These are phyloP conservation scores for Galagoides demidoff DNA, from an alignment of 2,797 vertebrate genomes.

Conservation along the genomic window DNA sequence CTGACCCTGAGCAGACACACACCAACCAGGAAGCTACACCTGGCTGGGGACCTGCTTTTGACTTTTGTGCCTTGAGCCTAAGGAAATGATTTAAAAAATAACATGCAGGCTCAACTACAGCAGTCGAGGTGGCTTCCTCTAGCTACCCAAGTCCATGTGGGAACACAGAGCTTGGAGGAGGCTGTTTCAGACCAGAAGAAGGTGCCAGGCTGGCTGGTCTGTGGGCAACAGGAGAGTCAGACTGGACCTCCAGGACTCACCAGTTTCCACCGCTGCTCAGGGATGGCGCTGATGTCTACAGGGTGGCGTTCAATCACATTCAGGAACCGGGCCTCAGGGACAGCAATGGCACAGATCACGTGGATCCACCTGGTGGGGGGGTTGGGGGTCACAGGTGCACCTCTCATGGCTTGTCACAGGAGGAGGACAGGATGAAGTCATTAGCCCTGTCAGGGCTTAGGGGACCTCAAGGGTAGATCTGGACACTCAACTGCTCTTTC, in stretches of 20 bases:
- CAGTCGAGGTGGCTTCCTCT: too few relatives aligned
- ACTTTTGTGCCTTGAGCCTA: too few relatives aligned
- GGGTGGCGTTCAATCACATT: constrained; percentile 93
- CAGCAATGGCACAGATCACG: constrained; percentile 96
- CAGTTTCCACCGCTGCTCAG: constrained; percentile 95
- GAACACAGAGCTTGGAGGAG: background rate
- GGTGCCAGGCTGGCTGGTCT: fast-evolving
- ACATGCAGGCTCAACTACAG: background rate
- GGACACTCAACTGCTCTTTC: background rate
- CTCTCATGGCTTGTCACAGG: background rate
- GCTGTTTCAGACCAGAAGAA: background rate
- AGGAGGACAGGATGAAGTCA: background rate
- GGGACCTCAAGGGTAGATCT: background rate
- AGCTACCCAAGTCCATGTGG: background rate
- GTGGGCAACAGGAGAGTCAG: too few relatives aligned
- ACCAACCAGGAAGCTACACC: background rate
- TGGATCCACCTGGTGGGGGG: constrained; percentile 93
- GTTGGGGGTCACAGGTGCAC: background rate
- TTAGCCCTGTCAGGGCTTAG: background rate
- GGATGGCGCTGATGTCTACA: constrained; percentile 94
- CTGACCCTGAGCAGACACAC: background rate
- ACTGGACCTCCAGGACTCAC: constrained; percentile 85
- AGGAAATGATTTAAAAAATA: background rate
- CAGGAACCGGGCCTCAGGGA: constrained; percentile 95
- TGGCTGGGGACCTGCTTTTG: background rate